phyloP scores from a whole-genome alignment of 2,888 invertebrate species.

The Euzophera pinguis region DNA sequence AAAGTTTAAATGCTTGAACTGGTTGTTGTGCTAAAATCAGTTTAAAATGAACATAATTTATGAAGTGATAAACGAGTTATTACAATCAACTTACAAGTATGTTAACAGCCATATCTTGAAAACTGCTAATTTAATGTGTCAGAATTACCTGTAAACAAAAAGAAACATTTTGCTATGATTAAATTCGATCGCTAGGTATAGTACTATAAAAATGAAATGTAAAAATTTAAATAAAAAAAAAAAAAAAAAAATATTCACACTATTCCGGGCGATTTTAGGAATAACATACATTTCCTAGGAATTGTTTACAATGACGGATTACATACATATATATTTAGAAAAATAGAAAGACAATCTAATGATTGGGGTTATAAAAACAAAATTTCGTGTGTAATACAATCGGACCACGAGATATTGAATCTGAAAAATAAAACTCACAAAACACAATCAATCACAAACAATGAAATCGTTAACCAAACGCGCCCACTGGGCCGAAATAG shows the following conservation, averaged over 20 bases:
- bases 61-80: not conserved
- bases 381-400: slow-evolving; percentile 4
- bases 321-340: too few species aligned
- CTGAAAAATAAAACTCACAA: slow-evolving; percentile 15
- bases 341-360: too few species aligned
- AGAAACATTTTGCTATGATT: too few species aligned
- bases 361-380: not conserved
- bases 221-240: too few species aligned
- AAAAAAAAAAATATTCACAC: too few species aligned
- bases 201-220: too few species aligned
- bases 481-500: slow-evolving; percentile 30
- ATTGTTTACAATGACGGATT: too few species aligned
- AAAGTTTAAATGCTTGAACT: not conserved
- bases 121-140: not conserved
- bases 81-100: slow-evolving; percentile 2
- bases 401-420: slow-evolving; percentile 15
- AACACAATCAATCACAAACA: slow-evolving; percentile 20
- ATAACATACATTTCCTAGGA: too few species aligned
- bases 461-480: slow-evolving; percentile 34
- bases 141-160: not conserved
- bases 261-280: too few species aligned
- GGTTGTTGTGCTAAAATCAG: not conserved
- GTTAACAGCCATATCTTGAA: not conserved
- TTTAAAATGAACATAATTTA: not conserved
- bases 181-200: too few species aligned